Evolutionary conservation across 1,140 invertebrate species (phyloP).

Genomic region (Danaus melanippus): DNA sequence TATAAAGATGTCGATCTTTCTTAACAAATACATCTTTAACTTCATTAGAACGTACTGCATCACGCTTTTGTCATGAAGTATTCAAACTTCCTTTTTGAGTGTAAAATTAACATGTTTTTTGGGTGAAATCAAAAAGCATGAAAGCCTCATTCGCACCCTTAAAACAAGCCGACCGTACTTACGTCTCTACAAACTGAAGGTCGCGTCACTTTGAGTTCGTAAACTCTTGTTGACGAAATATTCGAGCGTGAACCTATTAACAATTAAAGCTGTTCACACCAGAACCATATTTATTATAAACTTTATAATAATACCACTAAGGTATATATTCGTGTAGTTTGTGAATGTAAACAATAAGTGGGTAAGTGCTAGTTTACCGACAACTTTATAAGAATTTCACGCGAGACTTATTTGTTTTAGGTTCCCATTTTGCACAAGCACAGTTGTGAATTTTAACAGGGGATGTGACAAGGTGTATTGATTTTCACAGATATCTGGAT

Average conservation of each 20-base stretch:
- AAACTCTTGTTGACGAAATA: conserved; percentile 31
- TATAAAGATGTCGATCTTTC: no score
- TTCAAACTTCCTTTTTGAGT: conserved; percentile 27
- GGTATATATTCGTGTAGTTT: conserved; percentile 2
- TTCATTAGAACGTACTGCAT: no score
- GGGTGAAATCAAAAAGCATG: conserved; percentile 26
- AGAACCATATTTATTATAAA: neutral
- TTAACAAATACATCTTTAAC: no score
- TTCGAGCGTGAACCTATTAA: conserved; percentile 33
- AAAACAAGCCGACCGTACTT: conserved; percentile 14
- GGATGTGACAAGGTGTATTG: conserved; percentile 29
- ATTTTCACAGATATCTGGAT: conserved; percentile 38
- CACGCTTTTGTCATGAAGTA: neutral
- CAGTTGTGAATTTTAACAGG: conserved; percentile 55
- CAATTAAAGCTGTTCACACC: neutral
- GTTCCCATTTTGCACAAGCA: conserved; percentile 32
- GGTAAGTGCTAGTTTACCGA: conserved; percentile 24
- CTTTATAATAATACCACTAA: conserved; percentile 1
- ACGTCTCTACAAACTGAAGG: conserved; percentile 25
- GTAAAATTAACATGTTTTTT: conserved; percentile 33
- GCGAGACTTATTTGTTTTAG: conserved; percentile 54
- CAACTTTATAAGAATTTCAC: conserved; percentile 50
- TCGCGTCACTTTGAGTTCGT: conserved; percentile 27
- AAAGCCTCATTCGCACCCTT: conserved; percentile 34
- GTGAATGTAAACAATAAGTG: neutral